Conservation (phyloP, 2,797 vertebrate genomes). For the Toxotes lorentzi region DNA sequence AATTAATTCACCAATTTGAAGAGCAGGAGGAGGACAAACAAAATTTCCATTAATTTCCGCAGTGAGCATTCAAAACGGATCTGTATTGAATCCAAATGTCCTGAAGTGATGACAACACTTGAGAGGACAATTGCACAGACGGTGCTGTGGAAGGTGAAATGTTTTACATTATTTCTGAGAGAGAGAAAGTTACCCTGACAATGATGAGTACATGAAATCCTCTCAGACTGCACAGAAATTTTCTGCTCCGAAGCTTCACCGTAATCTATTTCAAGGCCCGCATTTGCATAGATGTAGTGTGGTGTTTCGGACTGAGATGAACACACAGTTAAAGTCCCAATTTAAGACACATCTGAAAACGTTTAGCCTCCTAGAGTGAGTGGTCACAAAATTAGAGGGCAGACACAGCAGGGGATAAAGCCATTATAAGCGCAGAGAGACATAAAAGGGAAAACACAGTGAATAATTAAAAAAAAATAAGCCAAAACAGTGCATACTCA, state of each 20-base stretch:
- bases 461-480: background rate
- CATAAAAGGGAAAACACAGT: background rate
- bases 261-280: background rate
- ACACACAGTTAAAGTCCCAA: background rate
- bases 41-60: background rate
- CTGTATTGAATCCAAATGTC: slow-evolving; percentile 30
- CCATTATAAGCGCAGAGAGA: background rate
- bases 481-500: background rate
- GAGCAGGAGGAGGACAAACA: slow-evolving; percentile 12
- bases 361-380: background rate
- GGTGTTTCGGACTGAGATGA: background rate
- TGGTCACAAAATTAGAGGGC: background rate
- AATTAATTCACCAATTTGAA: slow-evolving; percentile 34
- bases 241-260: background rate
- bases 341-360: slow-evolving; percentile 2
- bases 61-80: slow-evolving; percentile 30
- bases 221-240: background rate
- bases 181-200: background rate
- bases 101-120: slow-evolving; percentile 24
- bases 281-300: background rate
- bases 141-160: slow-evolving; percentile 7
- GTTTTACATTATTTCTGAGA: background rate
- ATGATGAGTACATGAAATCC: background rate
- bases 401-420: background rate
- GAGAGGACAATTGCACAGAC: slow-evolving; percentile 19